These are phyloP conservation scores for Drosophila flavopinicola DNA, from an alignment of 2,888 invertebrate genomes.

Conservation along the genomic window DNA sequence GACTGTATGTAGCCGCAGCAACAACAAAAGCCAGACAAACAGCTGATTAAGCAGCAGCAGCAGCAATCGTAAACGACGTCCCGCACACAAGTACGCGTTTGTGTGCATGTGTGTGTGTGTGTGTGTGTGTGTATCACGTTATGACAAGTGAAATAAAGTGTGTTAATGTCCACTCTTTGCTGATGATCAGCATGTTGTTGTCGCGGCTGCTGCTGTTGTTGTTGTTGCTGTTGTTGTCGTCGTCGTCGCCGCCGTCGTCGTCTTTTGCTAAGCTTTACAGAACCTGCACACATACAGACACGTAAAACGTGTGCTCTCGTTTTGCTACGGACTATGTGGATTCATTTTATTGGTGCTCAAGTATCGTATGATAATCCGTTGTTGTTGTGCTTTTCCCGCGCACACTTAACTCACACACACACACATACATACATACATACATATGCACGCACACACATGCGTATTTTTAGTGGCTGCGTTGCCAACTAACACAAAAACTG, in stretches of 20 bases:
- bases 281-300: slow-evolving; percentile 10
- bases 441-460: slow-evolving; percentile 10
- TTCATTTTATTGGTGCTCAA: slow-evolving; percentile 79
- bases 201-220: slow-evolving; percentile 7
- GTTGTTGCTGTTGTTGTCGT: slow-evolving; percentile 19
- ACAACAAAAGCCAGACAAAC: slow-evolving; percentile 41
- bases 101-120: slow-evolving; percentile 3
- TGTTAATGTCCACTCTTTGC: slow-evolving; percentile 37
- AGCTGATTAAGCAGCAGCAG: slow-evolving; percentile 51
- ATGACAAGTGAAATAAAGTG: slow-evolving; percentile 23
- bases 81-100: not conserved
- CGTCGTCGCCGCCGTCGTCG: slow-evolving; percentile 16
- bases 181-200: slow-evolving; percentile 37
- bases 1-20: slow-evolving; percentile 24
- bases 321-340: slow-evolving; percentile 70
- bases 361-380: slow-evolving; percentile 77
- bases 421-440: too few relatives aligned
- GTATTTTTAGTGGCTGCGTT: slow-evolving; percentile 42
- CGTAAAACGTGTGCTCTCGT: slow-evolving; percentile 24
- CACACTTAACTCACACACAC: slow-evolving; percentile 17
- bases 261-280: slow-evolving; percentile 32
- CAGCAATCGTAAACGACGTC: slow-evolving; percentile 1
- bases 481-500: slow-evolving; percentile 41
- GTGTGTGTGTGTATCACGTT: slow-evolving; percentile 10
- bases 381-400: slow-evolving; percentile 71